These are phyloP conservation scores for Rana temporaria DNA, from an alignment of 2,113 vertebrate species.

Conservation along the genomic window DNA sequence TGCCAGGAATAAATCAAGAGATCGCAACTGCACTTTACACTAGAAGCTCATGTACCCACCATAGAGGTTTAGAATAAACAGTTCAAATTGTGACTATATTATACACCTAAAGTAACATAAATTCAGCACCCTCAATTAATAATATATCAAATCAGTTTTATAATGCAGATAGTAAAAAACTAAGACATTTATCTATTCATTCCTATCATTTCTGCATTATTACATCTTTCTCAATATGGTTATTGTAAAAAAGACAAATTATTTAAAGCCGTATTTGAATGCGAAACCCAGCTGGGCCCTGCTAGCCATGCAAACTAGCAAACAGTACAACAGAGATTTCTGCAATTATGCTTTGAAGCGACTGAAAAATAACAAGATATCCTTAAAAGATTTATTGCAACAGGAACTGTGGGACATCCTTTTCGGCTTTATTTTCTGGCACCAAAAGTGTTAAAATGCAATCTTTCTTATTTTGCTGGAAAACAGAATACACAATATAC, in stretches of 20 bases:
- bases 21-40: background rate
- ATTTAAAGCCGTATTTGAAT: constrained; percentile 5
- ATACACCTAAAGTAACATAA: too few relatives aligned
- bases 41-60: background rate
- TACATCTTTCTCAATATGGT: background rate
- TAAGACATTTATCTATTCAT: too few relatives aligned
- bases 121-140: too few relatives aligned
- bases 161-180: too few relatives aligned
- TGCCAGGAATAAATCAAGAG: background rate
- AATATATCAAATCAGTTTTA: too few relatives aligned
- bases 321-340: background rate
- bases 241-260: constrained; percentile 3
- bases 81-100: too few relatives aligned
- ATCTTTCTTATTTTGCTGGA: background rate
- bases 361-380: constrained; percentile 3
- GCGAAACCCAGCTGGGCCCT: constrained; percentile 29
- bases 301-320: background rate
- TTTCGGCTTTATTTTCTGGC: background rate
- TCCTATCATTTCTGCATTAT: background rate
- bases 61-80: too few relatives aligned
- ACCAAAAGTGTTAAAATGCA: constrained; percentile 23
- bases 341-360: background rate
- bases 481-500: background rate
- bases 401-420: background rate
- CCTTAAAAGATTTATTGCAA: background rate